phyloP scores from a whole-genome alignment of 2,888 invertebrate genomes.

The Eurytoma adleriae region DNA sequence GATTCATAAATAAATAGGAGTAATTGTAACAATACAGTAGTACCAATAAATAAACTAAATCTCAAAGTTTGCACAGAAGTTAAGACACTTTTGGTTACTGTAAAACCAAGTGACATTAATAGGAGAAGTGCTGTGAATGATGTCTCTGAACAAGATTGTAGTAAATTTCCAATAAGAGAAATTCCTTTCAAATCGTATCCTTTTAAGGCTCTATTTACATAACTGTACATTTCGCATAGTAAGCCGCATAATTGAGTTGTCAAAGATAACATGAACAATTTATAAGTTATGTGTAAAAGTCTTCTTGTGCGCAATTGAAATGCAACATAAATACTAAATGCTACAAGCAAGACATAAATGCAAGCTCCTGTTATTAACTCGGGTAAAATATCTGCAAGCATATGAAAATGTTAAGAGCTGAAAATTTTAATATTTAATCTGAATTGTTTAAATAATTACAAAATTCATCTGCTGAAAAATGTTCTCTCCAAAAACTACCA shows the following conservation, averaged over 20 bases:
- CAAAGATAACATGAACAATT: slow-evolving; percentile 87
- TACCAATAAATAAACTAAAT: slow-evolving; percentile 87
- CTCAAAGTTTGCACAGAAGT: slow-evolving; percentile 85
- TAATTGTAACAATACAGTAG: slow-evolving; percentile 85
- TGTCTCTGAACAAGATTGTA: slow-evolving; percentile 85
- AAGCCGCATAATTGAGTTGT: slow-evolving; percentile 85
- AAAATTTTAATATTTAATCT: neutral
- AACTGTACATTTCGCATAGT: slow-evolving; percentile 83
- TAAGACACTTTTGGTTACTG: slow-evolving; percentile 90
- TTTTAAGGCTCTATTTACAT: slow-evolving; percentile 86
- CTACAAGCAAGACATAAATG: slow-evolving; percentile 84
- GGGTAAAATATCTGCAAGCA: slow-evolving; percentile 88
- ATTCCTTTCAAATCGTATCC: slow-evolving; percentile 80
- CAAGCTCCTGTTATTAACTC: slow-evolving; percentile 86
- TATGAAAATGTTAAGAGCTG: slow-evolving; percentile 28
- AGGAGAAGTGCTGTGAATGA: slow-evolving; percentile 87
- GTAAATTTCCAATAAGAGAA: slow-evolving; percentile 81
- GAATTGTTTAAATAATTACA: slow-evolving; percentile 80
- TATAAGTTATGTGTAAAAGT: slow-evolving; percentile 92
- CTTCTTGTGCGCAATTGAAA: slow-evolving; percentile 87
- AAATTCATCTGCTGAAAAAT: slow-evolving; percentile 97
- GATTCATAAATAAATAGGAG: slow-evolving; percentile 89
- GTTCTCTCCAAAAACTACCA: slow-evolving; percentile 90
- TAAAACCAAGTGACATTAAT: slow-evolving; percentile 92
- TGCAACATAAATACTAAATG: slow-evolving; percentile 85